These are phyloP conservation scores for Phaetusa simplex DNA, from an alignment of 2,113 vertebrate species.

Conservation along the genomic window DNA sequence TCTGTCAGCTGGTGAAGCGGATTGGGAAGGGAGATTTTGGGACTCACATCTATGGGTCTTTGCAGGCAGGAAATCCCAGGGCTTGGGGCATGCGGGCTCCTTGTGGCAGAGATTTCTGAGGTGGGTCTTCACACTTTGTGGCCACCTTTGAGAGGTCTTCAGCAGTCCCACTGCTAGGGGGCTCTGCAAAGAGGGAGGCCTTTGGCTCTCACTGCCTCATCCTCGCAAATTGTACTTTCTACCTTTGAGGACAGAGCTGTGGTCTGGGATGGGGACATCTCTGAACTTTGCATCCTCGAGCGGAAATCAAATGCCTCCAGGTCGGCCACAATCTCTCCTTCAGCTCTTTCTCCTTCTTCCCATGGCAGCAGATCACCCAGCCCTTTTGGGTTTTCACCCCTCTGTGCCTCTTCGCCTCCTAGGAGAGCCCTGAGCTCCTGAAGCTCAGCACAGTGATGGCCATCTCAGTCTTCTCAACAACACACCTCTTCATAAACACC, in stretches of 20 bases:
- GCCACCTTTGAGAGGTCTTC: not conserved
- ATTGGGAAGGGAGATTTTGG: not conserved
- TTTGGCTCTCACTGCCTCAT: not conserved
- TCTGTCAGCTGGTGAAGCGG: not conserved
- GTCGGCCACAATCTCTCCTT: not conserved
- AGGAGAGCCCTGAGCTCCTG: not conserved
- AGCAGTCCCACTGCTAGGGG: not conserved
- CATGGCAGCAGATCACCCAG: not conserved
- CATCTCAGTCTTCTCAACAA: not conserved
- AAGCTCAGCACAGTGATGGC: not conserved
- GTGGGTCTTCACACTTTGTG: not conserved
- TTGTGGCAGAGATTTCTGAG: not conserved
- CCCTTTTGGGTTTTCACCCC: not conserved
- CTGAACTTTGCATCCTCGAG: not conserved
- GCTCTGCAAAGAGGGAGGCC: not conserved
- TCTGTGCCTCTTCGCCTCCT: not conserved
- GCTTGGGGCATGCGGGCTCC: not conserved
- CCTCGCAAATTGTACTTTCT: not conserved
- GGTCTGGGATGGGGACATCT: not conserved
- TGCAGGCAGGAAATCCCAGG: not conserved
- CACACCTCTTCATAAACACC: not conserved
- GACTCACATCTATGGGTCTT: not conserved
- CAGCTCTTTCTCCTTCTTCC: not conserved
- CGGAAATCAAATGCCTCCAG: not conserved
- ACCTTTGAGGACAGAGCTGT: rapidly evolving